Percentiles rank a stretch among this genome's conserved stretches.
phyloP scores from a whole-genome alignment of 2,113 vertebrate species.

The Natator depressus region DNA sequence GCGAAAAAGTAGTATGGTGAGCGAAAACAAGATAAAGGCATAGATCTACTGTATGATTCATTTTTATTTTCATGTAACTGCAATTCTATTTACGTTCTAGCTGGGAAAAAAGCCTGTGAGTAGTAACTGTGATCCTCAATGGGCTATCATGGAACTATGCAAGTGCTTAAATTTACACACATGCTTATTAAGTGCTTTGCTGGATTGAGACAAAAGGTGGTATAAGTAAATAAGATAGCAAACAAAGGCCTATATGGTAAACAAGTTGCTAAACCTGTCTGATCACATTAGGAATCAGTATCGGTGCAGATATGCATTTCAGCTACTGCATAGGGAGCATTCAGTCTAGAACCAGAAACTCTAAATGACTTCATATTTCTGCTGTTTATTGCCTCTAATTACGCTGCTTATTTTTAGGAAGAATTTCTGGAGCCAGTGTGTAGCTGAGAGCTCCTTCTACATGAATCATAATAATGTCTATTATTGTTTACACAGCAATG shows the following conservation, averaged over 20 bases:
- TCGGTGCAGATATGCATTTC: not conserved
- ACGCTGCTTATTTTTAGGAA: slow-evolving; percentile 34
- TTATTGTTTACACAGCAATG: slow-evolving; percentile 52
- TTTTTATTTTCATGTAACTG: not conserved
- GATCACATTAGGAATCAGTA: not conserved
- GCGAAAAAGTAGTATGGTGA: not conserved
- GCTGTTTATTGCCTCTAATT: slow-evolving; percentile 21
- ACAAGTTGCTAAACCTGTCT: not conserved
- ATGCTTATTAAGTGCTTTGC: not conserved
- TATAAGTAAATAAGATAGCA: not conserved
- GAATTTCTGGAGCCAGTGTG: slow-evolving; percentile 41
- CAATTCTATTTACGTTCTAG: not conserved
- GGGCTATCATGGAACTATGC: not conserved
- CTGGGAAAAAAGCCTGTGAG: not conserved
- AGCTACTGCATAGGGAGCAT: not conserved
- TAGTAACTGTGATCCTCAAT: slow-evolving; percentile 1
- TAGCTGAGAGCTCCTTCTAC: slow-evolving; percentile 37
- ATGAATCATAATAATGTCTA: slow-evolving; percentile 49
- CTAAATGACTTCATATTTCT: not conserved
- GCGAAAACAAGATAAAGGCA: not conserved
- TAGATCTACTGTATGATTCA: not conserved
- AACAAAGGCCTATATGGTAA: not conserved
- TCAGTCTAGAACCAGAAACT: not conserved
- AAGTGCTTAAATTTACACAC: not conserved
- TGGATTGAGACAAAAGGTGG: not conserved